A percentile compares a stretch with the other conserved stretches of the same genome.
Conservation (phyloP, 2,113 vertebrate genomes). For the Butastur rufipennis region DNA sequence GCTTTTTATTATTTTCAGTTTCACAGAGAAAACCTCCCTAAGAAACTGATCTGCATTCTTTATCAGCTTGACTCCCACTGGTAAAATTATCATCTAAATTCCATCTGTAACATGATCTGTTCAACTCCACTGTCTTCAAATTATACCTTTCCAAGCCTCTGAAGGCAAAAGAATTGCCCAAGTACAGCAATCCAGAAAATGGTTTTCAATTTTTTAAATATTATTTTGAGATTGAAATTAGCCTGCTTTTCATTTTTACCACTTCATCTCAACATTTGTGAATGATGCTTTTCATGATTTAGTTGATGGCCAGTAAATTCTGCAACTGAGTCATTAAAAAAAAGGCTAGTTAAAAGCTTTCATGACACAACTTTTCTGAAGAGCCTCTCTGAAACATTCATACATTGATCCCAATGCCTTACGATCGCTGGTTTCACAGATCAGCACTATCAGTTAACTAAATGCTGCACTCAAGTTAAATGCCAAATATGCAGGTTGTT, state of each 20-base stretch:
- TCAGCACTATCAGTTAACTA: neutral
- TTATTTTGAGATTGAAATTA: neutral
- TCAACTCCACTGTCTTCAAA: neutral
- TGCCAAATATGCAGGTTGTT: neutral
- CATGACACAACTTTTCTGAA: neutral
- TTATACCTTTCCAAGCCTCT: neutral
- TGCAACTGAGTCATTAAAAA: neutral
- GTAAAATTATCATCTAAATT: neutral
- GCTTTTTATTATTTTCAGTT: neutral
- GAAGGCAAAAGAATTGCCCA: neutral
- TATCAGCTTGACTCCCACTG: neutral
- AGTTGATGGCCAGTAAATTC: neutral
- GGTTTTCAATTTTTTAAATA: neutral
- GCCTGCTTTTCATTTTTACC: neutral
- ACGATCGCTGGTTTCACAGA: neutral
- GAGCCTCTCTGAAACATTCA: neutral
- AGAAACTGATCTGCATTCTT: neutral
- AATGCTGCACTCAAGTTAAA: neutral
- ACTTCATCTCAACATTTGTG: neutral
- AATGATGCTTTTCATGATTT: neutral
- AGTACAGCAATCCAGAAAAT: neutral
- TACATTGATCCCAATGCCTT: neutral
- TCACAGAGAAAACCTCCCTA: neutral
- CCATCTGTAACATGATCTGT: neutral
- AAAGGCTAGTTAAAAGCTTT: neutral